A percentile compares a stretch with the other conserved stretches of the same genome.
Conservation (phyloP, 2,888 invertebrate genomes). For the Trissolcus brochymenae region DNA sequence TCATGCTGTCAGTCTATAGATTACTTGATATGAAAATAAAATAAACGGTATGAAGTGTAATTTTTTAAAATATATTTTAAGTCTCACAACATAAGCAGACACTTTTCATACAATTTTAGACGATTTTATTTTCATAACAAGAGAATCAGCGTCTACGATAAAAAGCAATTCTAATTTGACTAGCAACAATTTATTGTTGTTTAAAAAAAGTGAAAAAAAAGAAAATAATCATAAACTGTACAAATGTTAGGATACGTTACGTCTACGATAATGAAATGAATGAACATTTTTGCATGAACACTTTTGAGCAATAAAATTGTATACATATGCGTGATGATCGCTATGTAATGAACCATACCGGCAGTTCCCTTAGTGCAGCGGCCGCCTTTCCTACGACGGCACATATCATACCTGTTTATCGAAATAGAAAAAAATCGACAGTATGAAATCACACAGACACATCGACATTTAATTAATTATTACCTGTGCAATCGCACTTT, state of each 20-base stretch:
- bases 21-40: conserved; percentile 40
- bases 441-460: conserved; percentile 70
- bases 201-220: too few relatives aligned
- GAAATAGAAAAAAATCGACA: conserved; percentile 72
- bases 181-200: conserved; percentile 1
- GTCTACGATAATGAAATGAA: too few relatives aligned
- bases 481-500: conserved; percentile 53
- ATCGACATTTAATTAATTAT: conserved; percentile 47
- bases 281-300: too few relatives aligned
- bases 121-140: conserved; percentile 34
- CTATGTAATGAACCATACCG: conserved; percentile 84
- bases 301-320: neutral
- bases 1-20: conserved; percentile 47
- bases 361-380: conserved; percentile 98
- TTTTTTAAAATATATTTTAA: neutral
- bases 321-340: conserved; percentile 67
- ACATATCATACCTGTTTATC: conserved; percentile 96
- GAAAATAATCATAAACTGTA: too few relatives aligned
- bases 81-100: neutral
- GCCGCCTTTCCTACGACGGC: conserved; percentile 96
- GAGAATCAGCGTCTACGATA: conserved; percentile 29
- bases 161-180: conserved; percentile 26
- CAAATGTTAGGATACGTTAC: too few relatives aligned
- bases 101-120: conserved; percentile 6
- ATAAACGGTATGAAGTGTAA: neutral